These are phyloP conservation scores for Sakesphorus luctuosus DNA, from an alignment of 2,113 vertebrate species.

Conservation along the genomic window DNA sequence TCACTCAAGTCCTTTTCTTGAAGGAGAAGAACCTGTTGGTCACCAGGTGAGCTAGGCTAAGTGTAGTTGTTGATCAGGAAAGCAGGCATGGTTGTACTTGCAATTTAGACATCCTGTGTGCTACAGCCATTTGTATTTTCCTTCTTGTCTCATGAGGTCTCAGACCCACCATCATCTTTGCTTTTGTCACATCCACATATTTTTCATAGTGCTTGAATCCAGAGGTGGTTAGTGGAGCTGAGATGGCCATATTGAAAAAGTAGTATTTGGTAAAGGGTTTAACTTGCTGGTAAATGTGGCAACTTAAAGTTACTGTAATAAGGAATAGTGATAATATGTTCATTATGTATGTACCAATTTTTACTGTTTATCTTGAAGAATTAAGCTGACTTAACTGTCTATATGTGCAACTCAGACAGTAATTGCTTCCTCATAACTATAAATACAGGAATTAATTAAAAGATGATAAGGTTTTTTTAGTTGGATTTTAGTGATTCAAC, in stretches of 20 bases:
- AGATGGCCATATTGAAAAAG: not conserved
- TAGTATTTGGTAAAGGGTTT: not conserved
- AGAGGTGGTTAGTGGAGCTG: not conserved
- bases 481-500: not conserved
- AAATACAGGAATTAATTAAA: not conserved
- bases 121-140: not conserved
- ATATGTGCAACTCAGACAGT: not conserved
- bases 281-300: not conserved
- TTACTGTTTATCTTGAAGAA: not conserved
- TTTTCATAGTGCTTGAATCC: not conserved
- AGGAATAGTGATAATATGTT: not conserved
- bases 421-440: not conserved
- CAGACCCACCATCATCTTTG: not conserved
- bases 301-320: not conserved
- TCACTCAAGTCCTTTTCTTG: slow-evolving; percentile 89
- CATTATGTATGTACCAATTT: not conserved
- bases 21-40: slow-evolving; percentile 90
- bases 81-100: not conserved
- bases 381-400: not conserved
- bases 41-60: slow-evolving; percentile 81
- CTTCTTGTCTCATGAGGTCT: not conserved
- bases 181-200: not conserved
- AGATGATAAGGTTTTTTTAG: rapidly evolving
- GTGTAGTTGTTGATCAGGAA: not conserved
- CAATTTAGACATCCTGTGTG: not conserved